Percentiles rank a stretch among this genome's conserved stretches.
Conservation (phyloP, 2,888 invertebrate genomes). For the Sphinx pinastri region DNA sequence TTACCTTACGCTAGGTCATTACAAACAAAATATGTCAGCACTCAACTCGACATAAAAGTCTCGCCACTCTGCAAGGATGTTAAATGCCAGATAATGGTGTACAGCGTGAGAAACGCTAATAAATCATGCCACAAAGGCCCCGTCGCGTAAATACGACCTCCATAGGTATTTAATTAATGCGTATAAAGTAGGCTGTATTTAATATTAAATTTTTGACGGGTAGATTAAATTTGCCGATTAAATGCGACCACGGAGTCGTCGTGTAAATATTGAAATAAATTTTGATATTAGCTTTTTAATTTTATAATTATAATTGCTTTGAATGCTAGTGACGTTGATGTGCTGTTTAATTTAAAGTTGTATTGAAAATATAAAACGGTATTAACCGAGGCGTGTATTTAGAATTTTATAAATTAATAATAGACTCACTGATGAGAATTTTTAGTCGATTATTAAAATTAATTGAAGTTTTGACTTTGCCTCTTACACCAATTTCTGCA, state of each 20-base stretch:
- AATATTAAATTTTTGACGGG: slow-evolving; percentile 13
- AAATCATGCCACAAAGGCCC: slow-evolving; percentile 35
- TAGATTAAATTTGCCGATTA: slow-evolving; percentile 13
- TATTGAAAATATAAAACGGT: no score
- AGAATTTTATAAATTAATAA: no score
- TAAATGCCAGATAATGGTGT: neutral
- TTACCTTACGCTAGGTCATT: neutral
- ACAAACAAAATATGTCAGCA: neutral
- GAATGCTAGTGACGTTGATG: neutral
- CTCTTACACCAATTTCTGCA: no score
- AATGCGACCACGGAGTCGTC: neutral
- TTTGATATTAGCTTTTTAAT: neutral
- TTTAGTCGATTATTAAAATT: no score
- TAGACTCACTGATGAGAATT: no score
- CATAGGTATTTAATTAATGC: slow-evolving; percentile 39
- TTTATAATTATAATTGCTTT: neutral
- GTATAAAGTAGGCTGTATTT: slow-evolving; percentile 31
- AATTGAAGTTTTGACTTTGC: no score
- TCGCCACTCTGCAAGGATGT: neutral
- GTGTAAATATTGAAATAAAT: no score
- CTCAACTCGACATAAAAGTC: neutral
- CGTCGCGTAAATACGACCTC: slow-evolving; percentile 33
- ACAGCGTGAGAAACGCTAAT: slow-evolving; percentile 30
- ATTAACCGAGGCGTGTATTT: no score
- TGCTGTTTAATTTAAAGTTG: neutral